These are phyloP conservation scores for Pomphorhynchus laevis DNA, from an alignment of 1,140 invertebrate species.

Conservation along the genomic window DNA sequence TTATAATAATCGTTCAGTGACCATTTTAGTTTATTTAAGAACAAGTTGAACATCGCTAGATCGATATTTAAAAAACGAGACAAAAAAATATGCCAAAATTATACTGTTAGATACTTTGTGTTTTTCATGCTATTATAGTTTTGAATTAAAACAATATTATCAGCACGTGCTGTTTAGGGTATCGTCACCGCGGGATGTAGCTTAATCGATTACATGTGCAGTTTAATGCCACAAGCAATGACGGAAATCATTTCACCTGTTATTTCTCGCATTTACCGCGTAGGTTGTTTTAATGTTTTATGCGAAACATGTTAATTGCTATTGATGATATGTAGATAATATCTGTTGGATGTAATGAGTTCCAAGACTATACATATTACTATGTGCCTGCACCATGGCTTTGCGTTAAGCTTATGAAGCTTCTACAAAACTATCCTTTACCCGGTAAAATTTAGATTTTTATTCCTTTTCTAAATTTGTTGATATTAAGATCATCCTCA, in stretches of 20 bases:
- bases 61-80: conserved; percentile 28
- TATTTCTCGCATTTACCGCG: conserved; percentile 64
- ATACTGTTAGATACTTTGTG: not conserved
- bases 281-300: conserved; percentile 18
- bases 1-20: no score
- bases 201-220: conserved; percentile 80
- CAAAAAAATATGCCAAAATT: conserved; percentile 12
- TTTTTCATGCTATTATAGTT: not conserved
- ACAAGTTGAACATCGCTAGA: no score
- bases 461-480: no score
- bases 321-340: conserved; percentile 34
- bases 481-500: conserved; percentile 53
- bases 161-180: conserved; percentile 22
- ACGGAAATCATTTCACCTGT: conserved; percentile 89
- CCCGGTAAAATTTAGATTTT: conserved; percentile 28
- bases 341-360: conserved; percentile 75
- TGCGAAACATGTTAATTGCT: not conserved
- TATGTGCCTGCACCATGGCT: conserved; percentile 99
- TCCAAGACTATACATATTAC: conserved; percentile 98
- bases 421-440: conserved; percentile 89
- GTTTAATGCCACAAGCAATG: conserved; percentile 91
- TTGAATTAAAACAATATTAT: not conserved
- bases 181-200: conserved; percentile 92
- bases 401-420: conserved; percentile 67
- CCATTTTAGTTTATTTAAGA: no score